These are phyloP conservation scores for Daboia siamensis DNA, from an alignment of 2,113 vertebrate species.

Conservation along the genomic window DNA sequence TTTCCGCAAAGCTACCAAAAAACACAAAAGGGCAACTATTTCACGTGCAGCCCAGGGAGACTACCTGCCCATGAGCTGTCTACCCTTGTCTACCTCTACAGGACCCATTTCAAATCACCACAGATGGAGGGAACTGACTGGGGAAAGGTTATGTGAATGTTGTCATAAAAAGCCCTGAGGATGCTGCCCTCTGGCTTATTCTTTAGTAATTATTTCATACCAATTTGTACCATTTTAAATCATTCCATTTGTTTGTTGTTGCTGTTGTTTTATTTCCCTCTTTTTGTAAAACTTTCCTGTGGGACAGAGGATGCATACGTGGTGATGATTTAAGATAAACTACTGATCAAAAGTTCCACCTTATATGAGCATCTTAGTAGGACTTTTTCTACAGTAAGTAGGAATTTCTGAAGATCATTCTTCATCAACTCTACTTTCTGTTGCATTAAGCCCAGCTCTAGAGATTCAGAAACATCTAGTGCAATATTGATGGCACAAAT, in stretches of 20 bases:
- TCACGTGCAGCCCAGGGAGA: not conserved
- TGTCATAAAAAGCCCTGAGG: not conserved
- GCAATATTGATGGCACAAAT: not conserved
- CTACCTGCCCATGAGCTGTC: not conserved
- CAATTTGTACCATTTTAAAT: not conserved
- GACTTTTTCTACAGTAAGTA: not conserved
- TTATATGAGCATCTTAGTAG: not conserved
- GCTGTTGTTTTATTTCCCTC: not conserved
- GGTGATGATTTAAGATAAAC: not conserved
- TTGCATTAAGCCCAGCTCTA: not conserved
- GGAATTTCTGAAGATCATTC: not conserved
- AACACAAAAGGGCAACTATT: not conserved
- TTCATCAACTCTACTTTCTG: not conserved
- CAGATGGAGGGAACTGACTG: not conserved
- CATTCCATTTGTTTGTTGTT: not conserved
- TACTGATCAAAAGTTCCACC: not conserved
- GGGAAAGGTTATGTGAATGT: not conserved
- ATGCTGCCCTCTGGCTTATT: not conserved
- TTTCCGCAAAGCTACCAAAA: not conserved
- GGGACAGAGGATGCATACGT: not conserved
- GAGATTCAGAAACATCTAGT: not conserved
- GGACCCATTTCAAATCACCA: not conserved
- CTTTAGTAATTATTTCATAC: not conserved
- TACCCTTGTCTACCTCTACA: not conserved
- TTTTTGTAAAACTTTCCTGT: not conserved